Conservation (phyloP, 2,113 vertebrate species). For the Brachypodius melanocephalos region DNA sequence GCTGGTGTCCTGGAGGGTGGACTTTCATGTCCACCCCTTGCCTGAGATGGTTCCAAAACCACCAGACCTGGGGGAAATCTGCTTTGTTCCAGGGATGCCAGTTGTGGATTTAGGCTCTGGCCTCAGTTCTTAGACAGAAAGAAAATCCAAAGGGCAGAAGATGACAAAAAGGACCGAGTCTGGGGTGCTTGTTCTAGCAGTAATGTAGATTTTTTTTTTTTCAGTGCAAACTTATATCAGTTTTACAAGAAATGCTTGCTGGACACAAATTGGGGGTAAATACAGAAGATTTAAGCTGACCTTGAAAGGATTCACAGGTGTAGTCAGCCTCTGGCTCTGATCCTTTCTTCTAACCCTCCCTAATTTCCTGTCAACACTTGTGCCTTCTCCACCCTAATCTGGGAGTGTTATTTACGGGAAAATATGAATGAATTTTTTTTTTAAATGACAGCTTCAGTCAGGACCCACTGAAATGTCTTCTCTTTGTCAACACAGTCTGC, state of each 20-base stretch:
- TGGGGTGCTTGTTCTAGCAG: neutral
- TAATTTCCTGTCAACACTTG: slow-evolving; percentile 10
- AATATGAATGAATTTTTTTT: neutral
- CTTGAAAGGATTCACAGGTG: neutral
- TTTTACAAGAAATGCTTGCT: neutral
- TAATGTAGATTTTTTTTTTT: neutral
- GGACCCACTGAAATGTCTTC: neutral
- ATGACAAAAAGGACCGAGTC: neutral
- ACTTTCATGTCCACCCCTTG: neutral
- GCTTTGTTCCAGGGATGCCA: neutral
- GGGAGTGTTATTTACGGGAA: neutral
- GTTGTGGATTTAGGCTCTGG: neutral
- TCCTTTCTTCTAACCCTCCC: neutral
- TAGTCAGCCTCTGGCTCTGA: neutral
- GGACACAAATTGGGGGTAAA: neutral
- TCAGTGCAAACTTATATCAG: neutral
- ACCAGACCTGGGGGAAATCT: neutral
- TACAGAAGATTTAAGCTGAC: neutral
- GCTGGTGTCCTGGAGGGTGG: neutral
- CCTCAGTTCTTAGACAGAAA: neutral
- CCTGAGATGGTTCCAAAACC: neutral
- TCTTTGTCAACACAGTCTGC: neutral
- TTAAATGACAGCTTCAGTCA: neutral
- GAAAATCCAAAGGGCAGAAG: neutral
- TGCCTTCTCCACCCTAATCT: neutral